Percentiles rank a stretch among this genome's conserved stretches.
phyloP scores from a whole-genome alignment of 1,140 invertebrate genomes.

The Thaumetopoea pityocampa region DNA sequence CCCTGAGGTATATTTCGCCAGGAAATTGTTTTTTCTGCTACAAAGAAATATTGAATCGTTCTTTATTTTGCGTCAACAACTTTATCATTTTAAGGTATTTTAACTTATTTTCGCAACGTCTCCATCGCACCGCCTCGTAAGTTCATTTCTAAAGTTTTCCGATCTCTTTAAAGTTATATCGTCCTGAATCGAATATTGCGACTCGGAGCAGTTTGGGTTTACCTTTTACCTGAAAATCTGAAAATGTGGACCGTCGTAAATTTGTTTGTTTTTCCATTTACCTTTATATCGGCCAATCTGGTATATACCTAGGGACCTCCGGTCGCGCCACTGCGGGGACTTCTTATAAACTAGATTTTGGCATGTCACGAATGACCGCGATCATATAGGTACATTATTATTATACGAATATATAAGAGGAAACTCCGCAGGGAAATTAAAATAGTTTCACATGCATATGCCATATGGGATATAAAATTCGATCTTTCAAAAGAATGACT shows the following conservation, averaged over 20 bases:
- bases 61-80: constrained; percentile 16
- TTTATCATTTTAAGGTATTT: constrained; percentile 13
- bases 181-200: constrained; percentile 24
- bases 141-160: constrained; percentile 15
- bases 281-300: constrained; percentile 28
- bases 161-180: constrained; percentile 22
- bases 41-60: constrained; percentile 22
- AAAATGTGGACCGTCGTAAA: constrained; percentile 33
- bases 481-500: too few species aligned
- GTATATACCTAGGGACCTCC: constrained; percentile 25
- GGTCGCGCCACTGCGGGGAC: constrained; percentile 36
- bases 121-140: constrained; percentile 3
- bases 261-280: constrained; percentile 38
- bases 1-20: constrained; percentile 24
- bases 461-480: too few species aligned
- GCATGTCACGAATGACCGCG: constrained; percentile 36
- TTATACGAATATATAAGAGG: too few species aligned
- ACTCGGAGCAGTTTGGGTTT: constrained; percentile 22
- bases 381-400: constrained; percentile 29
- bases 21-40: constrained; percentile 33
- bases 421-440: constrained; percentile 52
- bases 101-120: constrained; percentile 6
- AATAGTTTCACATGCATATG: too few species aligned
- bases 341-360: constrained; percentile 28
- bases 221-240: constrained; percentile 20